Evolutionary conservation across 2,113 vertebrate species (phyloP), one percentile per base, ranked within the genome.

Genomic region (Datnioides undecimradiatus): DNA sequence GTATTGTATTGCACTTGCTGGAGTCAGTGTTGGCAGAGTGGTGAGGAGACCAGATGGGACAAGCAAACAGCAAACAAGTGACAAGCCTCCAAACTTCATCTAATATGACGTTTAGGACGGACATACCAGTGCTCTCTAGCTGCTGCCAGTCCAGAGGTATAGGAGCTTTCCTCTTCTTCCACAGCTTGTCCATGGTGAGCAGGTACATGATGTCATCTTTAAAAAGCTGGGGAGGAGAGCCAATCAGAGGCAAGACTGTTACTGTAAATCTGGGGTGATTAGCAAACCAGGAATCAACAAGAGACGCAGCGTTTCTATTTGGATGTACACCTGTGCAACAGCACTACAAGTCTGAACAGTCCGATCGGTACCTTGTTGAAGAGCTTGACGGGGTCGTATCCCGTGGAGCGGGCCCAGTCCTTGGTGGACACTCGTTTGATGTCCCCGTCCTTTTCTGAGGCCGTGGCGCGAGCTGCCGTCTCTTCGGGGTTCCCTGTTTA

Each of bases 191-290:
- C 98, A 99, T 99, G 5, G 97, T 98, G 88, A 99, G 92, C 52
- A 99, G 91, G 60, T 99, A 99, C 85, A 96, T 95, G 87, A 99
- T 97, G 88, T 99, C 98, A 87, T 99, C 98, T 95, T 98, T 99
- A 90, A 99, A 99, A 86, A 99, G 97, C 98, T 99, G 79, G 2
- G 51, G 52, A 76, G n/a, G 11, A 45, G 3, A 76, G 43, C 19
- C n/a, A 73, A 63, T 57, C 38, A 70, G 9, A 83, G 71, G 9
- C 13, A 38, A 43, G 21, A 27, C 8, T 5, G 16, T 64, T 49
- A 63, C 7, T 11, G 25, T 25, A 34, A 27, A 51, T 21, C 11
- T 38, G 29, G 25, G 25, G 4, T 43, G 13, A 25, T 34, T 6
- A 36, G 16, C 23, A 27, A 12, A 5, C 2, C 49, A 52, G 23